Evolutionary conservation across 2,113 vertebrate genomes (phyloP), one percentile per base, ranked within the genome.

Genomic region (Polyodon spathula): DNA sequence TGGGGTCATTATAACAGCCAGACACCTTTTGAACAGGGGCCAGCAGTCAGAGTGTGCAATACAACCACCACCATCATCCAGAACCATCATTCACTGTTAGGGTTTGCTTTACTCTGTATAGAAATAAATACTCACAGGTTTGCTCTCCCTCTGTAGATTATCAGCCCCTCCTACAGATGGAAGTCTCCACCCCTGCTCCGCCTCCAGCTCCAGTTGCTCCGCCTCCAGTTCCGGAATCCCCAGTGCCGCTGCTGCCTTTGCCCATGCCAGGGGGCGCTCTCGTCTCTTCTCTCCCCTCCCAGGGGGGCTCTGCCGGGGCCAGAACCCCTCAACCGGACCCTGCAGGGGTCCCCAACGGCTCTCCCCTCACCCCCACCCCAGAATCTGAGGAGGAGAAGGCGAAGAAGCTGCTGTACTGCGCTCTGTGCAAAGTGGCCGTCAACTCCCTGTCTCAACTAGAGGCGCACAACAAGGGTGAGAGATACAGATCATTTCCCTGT

Each of bases 381-480:
- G 91, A 92, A 67, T 87, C 83, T 0, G 93, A 94, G 46, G 91
- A 94, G 51, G 93, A 93, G 68, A 92, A 90, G 70, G 87, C 91
- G 68, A 94, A 94, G 80, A 88, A 92, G 69, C 81, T 92, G 72
- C 82, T 93, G 59, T 95, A 94, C 76, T 95, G 93, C 70, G 88
- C 90, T 8, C 82, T 94, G 65, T 95, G 93, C 83, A 95, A 95
- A 78, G 90, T 95, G 80, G 91, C 91, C 15, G 92, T 94, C 71
- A 95, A 95, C 70, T 94, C 92, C 51, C 72, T 92, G 72, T 95
- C 92, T 60, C 93, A 95, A 71, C 88, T 95, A n/a, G 92, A 94
- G 80, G 93, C 93, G 2, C 93, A 95, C 78, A 95, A 95, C 79
- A 94, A 93, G 89, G 93, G 93, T 94, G 63, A 59, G 70, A 43